Evolutionary conservation across 2,888 invertebrate genomes (phyloP).

Genomic region (Tipula vernalis): DNA sequence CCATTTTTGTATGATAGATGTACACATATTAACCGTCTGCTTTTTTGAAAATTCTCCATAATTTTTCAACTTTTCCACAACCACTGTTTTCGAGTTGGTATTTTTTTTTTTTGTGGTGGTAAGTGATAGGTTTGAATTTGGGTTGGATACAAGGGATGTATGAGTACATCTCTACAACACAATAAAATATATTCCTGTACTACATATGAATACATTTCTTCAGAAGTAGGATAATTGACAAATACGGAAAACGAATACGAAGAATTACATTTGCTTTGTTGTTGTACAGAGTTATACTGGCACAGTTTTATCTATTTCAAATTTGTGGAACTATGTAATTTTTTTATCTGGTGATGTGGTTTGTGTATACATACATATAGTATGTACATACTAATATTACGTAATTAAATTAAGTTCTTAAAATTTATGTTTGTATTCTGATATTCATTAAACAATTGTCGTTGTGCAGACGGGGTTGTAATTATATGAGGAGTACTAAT

Average conservation of each 20-base stretch:
- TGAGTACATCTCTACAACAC: not conserved
- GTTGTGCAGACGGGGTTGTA: not conserved
- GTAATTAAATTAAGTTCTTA: not conserved
- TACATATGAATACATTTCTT: not conserved
- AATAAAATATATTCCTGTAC: not conserved
- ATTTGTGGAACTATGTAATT: not conserved
- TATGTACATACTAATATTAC: too few relatives aligned
- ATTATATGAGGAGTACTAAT: not conserved
- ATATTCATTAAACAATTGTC: not conserved
- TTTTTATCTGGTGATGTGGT: not conserved
- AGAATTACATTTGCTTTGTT: not conserved
- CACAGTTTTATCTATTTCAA: not conserved
- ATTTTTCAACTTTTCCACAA: not conserved
- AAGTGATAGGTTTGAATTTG: not conserved
- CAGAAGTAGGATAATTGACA: not conserved
- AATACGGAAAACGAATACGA: not conserved
- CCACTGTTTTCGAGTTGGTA: not conserved
- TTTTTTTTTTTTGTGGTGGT: not conserved
- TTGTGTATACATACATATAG: not conserved
- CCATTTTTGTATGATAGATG: not conserved
- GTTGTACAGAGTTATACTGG: not conserved
- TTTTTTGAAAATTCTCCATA: not conserved
- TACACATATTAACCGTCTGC: not conserved
- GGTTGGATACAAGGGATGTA: not conserved
- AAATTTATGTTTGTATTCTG: not conserved